Conservation (phyloP, 2,888 invertebrate species). For the Agrochola lychnidis region DNA sequence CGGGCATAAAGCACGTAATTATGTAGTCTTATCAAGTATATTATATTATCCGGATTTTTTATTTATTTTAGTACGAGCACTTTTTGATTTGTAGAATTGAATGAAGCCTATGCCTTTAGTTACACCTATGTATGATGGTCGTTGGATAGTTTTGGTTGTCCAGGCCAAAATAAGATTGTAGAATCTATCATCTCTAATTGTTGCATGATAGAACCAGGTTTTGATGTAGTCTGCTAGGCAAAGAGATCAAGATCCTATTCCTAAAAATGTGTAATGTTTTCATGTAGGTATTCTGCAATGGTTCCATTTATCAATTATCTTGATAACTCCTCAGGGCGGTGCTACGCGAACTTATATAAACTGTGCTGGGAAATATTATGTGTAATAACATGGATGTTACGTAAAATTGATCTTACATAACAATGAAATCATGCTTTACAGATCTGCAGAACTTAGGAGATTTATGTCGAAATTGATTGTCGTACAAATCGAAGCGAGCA, state of each 20-base stretch:
- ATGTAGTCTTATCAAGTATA: constrained; percentile 67
- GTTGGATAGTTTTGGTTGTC: background rate
- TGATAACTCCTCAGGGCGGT: background rate
- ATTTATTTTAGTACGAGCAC: background rate
- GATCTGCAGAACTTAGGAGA: constrained; percentile 16
- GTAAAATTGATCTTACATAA: constrained; percentile 47
- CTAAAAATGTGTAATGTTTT: constrained; percentile 3
- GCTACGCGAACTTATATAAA: constrained; percentile 46
- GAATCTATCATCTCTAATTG: background rate
- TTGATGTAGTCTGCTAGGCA: background rate
- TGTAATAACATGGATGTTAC: constrained; percentile 41
- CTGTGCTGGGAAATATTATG: constrained; percentile 39
- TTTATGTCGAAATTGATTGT: constrained; percentile 31
- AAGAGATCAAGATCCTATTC: background rate
- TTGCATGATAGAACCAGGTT: background rate
- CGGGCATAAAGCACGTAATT: constrained; percentile 71
- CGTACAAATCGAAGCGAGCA: constrained; percentile 24
- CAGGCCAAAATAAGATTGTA: background rate
- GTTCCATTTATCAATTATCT: background rate
- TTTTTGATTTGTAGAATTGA: constrained; percentile 13
- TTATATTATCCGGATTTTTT: constrained; percentile 12
- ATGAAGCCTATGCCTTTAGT: background rate
- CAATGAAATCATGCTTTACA: constrained; percentile 31
- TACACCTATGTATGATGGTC: background rate
- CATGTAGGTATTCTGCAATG: background rate